phyloP scores from a whole-genome alignment of 1,140 invertebrate species.

The Phymorhynchus buccinoides region DNA sequence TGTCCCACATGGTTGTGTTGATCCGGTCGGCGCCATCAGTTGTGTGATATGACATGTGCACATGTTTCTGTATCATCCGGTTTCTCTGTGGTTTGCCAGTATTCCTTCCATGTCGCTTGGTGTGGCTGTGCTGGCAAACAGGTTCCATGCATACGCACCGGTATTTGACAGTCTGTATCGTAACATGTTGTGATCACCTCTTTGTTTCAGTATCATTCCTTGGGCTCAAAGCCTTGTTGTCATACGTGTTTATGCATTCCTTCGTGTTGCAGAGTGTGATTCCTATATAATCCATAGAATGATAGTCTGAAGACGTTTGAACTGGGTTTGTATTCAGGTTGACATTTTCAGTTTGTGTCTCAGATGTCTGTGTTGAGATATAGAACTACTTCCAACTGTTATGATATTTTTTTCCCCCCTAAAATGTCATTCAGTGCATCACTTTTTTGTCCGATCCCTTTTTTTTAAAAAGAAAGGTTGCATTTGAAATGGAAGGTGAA shows the following conservation, averaged over 20 bases:
- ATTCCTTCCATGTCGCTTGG: background rate
- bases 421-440: too few relatives aligned
- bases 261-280: background rate
- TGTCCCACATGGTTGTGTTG: too few relatives aligned
- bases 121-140: too few relatives aligned
- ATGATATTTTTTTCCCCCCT: too few relatives aligned
- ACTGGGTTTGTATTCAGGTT: too few relatives aligned
- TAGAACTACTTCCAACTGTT: background rate
- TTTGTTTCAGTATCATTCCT: background rate
- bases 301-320: background rate
- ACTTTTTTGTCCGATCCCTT: too few relatives aligned
- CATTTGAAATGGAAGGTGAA: too few relatives aligned
- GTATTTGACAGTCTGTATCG: too few relatives aligned
- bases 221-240: background rate
- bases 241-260: background rate
- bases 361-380: background rate
- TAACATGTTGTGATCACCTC: background rate
- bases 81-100: background rate
- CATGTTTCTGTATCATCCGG: too few relatives aligned
- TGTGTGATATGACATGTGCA: background rate
- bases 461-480: too few relatives aligned
- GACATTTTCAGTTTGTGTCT: background rate
- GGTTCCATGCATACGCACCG: too few relatives aligned
- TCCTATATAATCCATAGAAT: background rate
- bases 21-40: background rate